phyloP scores from a whole-genome alignment of 1,140 invertebrate genomes.

The Lasioglossum albipes region DNA sequence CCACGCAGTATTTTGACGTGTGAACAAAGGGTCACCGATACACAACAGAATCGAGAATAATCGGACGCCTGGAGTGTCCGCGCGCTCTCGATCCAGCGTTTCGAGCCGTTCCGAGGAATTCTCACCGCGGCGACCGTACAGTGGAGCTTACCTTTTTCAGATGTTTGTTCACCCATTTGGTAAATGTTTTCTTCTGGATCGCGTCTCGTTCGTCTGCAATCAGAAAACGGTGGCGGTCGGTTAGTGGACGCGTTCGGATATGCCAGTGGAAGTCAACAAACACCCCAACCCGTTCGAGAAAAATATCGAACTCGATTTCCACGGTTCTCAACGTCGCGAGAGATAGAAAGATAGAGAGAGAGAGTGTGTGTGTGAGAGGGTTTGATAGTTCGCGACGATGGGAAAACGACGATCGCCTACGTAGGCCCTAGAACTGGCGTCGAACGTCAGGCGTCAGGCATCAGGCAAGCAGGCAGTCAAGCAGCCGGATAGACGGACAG shows the following conservation, averaged over 20 bases:
- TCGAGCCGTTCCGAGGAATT: too few species aligned
- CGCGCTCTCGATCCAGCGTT: not conserved
- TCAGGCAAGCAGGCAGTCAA: constrained; percentile 16
- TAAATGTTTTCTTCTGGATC: constrained; percentile 99
- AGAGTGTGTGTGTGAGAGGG: too few species aligned
- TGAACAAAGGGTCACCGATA: too few species aligned
- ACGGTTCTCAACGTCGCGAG: too few species aligned
- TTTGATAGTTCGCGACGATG: not conserved
- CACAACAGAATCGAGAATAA: not conserved
- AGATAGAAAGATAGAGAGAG: too few species aligned
- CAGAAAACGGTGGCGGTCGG: constrained; percentile 69
- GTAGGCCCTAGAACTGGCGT: not conserved
- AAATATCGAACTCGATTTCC: too few species aligned
- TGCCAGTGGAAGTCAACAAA: too few species aligned
- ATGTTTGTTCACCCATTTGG: constrained; percentile 99
- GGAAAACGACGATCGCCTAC: constrained; percentile 8
- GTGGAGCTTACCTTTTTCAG: constrained; percentile 94
- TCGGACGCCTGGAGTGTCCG: not conserved
- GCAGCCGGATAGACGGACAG: constrained; percentile 27
- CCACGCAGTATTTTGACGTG: too few species aligned
- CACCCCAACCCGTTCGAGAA: too few species aligned
- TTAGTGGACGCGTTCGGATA: not conserved
- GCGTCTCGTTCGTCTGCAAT: constrained; percentile 99
- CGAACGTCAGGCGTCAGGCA: constrained; percentile 14
- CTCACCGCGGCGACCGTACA: too few species aligned